Percentiles rank a stretch among this genome's conserved stretches.
These are phyloP conservation scores for Alfaro cultratus DNA, from an alignment of 2,797 vertebrate species.

Conservation along the genomic window DNA sequence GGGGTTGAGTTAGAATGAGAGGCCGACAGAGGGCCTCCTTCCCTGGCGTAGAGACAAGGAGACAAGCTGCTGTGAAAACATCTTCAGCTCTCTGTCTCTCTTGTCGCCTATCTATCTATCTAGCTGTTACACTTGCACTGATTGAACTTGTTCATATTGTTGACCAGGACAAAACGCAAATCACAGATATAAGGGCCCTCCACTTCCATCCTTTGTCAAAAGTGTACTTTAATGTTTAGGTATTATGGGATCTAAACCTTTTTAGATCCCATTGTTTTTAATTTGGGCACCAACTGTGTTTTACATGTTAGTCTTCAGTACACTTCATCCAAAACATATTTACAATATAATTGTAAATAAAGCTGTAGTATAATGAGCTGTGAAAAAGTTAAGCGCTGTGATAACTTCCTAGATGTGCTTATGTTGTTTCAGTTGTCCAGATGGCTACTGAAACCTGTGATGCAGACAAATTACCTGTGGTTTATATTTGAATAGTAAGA, in stretches of 20 bases:
- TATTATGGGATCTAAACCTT: not conserved
- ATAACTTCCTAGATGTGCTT: not conserved
- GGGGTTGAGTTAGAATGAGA: slow-evolving; percentile 47
- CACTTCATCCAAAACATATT: no score
- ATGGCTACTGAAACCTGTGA: not conserved
- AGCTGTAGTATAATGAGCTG: no score
- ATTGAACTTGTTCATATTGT: not conserved
- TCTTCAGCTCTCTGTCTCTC: not conserved
- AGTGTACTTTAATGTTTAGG: not conserved
- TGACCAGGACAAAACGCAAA: no score
- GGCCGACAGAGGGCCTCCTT: slow-evolving; percentile 63
- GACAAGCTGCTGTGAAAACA: slow-evolving; percentile 16
- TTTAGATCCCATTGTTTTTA: not conserved
- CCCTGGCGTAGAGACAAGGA: slow-evolving; percentile 31
- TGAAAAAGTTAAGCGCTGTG: no score
- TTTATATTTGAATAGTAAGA: not conserved
- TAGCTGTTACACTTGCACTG: not conserved
- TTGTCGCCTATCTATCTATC: no score
- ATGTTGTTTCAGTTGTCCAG: not conserved
- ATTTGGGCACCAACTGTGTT: not conserved
- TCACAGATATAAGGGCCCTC: not conserved
- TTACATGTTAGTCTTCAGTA: not conserved
- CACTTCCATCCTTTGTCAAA: not conserved
- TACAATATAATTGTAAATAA: no score
- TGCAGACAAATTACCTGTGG: not conserved